These are phyloP conservation scores for Rhagoletis zephyria DNA, from an alignment of 1,140 invertebrate species.

Conservation along the genomic window DNA sequence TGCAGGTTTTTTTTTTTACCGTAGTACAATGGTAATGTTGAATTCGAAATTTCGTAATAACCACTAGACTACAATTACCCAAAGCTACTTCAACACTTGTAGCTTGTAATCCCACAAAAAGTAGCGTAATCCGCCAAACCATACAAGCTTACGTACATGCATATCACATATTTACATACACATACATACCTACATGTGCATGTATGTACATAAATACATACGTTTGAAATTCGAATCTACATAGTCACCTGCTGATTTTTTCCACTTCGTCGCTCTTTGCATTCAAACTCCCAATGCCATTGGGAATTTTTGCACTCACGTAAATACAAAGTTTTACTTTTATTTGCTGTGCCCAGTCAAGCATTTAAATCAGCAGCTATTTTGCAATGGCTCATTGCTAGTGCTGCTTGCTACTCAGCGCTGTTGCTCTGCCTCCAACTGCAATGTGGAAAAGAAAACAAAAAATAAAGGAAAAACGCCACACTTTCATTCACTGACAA, in stretches of 20 bases:
- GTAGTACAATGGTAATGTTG: neutral
- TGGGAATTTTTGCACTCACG: neutral
- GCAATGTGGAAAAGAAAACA: neutral
- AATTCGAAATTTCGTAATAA: neutral
- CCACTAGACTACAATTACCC: constrained; percentile 24
- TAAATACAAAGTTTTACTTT: constrained; percentile 5
- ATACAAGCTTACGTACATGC: neutral
- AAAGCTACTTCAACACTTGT: constrained; percentile 20
- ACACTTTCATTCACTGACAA: neutral
- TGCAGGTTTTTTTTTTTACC: neutral
- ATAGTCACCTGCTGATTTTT: constrained; percentile 13
- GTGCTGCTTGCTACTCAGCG: neutral
- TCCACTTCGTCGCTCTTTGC: neutral
- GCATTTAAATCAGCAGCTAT: constrained; percentile 27
- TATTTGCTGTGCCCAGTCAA: constrained; percentile 4
- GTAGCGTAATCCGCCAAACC: neutral
- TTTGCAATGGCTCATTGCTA: constrained; percentile 32
- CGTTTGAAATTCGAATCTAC: neutral
- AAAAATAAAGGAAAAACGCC: neutral
- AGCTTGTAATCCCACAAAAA: constrained; percentile 17
- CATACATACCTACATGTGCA: no score
- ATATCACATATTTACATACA: no score
- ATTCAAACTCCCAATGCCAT: neutral
- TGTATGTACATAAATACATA: neutral
- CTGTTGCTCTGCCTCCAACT: neutral